phyloP scores from a whole-genome alignment of 2,888 invertebrate species.

The Tinea pellionella region DNA sequence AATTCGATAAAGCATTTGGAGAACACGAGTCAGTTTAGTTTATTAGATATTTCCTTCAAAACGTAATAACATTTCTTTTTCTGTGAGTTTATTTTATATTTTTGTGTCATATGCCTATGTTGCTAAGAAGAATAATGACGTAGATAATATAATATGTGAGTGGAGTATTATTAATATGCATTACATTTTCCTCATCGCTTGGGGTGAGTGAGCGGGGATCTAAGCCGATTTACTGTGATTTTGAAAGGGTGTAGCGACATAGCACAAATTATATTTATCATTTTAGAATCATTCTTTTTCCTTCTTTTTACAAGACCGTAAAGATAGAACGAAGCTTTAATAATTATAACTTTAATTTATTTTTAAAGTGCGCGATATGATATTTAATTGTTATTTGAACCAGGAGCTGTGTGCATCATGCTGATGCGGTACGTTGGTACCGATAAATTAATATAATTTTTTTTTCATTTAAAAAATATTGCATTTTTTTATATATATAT shows the following conservation, averaged over 20 bases:
- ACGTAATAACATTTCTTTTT: background rate
- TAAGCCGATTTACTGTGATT: background rate
- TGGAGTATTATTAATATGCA: background rate
- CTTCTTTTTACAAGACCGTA: background rate
- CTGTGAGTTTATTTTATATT: background rate
- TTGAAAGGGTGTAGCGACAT: background rate
- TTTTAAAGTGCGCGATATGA: no score
- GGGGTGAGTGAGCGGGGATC: background rate
- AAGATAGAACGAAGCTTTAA: no score
- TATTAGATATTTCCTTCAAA: slow-evolving; percentile 5
- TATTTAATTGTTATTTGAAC: no score
- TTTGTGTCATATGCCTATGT: background rate
- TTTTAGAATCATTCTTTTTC: background rate
- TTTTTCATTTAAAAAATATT: no score
- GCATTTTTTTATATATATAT: no score
- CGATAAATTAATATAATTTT: no score
- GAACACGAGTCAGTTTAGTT: slow-evolving; percentile 9
- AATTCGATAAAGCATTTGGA: slow-evolving; percentile 47
- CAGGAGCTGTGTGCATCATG: no score
- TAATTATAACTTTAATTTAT: no score
- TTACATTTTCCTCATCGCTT: background rate
- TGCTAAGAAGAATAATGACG: background rate
- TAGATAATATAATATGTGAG: no score
- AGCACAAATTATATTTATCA: background rate
- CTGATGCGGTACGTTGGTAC: no score